phyloP scores from a whole-genome alignment of 2,797 vertebrate species.

The Cirrhinus molitorella region DNA sequence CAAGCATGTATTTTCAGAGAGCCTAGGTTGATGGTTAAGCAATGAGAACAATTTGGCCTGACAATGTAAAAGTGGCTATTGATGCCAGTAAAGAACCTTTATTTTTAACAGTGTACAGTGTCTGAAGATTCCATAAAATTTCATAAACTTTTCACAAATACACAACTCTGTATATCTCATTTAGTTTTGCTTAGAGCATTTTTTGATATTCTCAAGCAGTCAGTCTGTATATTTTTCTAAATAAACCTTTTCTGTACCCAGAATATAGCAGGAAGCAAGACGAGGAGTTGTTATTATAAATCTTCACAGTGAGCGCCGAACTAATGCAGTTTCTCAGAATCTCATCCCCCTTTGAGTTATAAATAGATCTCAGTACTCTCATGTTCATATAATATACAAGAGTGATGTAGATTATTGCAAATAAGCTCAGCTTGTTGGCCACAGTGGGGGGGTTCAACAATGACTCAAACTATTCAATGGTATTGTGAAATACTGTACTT shows the following conservation, averaged over 20 bases:
- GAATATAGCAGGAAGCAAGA: conserved; percentile 1
- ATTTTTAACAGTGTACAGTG: neutral
- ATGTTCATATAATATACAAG: neutral
- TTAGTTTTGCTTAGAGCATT: conserved; percentile 8
- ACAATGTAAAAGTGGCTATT: neutral
- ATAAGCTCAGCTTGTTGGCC: neutral
- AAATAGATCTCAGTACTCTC: neutral
- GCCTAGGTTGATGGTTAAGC: too few relatives aligned
- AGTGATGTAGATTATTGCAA: neutral
- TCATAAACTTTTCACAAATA: neutral
- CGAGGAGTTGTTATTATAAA: conserved; percentile 9
- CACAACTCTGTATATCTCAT: neutral
- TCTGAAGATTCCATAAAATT: too few relatives aligned
- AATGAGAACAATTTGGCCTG: neutral
- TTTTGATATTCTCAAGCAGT: neutral
- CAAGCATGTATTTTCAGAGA: too few relatives aligned
- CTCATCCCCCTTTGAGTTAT: neutral
- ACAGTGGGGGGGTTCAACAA: neutral
- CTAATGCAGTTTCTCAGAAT: conserved; percentile 4
- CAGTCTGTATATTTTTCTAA: neutral
- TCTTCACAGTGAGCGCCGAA: neutral
- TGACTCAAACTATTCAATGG: neutral
- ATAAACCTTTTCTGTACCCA: neutral
- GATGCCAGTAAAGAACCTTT: neutral
- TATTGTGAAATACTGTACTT: neutral